A percentile compares a stretch with the other conserved stretches of the same genome.
These are phyloP conservation scores for Liodrosophila aerea DNA, from an alignment of 2,888 invertebrate genomes.

Conservation along the genomic window DNA sequence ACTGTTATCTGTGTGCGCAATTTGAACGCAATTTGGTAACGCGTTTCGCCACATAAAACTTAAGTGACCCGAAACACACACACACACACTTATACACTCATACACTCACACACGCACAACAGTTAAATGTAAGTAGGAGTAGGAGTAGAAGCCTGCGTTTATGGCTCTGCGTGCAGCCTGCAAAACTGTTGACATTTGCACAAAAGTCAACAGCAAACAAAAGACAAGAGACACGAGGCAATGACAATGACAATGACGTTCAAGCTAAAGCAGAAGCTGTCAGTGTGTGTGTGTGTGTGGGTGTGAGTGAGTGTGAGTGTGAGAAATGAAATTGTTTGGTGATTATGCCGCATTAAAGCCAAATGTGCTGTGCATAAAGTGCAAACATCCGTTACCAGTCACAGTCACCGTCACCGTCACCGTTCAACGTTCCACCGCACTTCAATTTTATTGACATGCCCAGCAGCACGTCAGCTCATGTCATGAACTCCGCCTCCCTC, in stretches of 20 bases:
- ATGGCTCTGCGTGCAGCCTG: constrained; percentile 64
- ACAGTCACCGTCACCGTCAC: constrained; percentile 18
- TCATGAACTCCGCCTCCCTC: constrained; percentile 1
- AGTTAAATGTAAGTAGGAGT: neutral
- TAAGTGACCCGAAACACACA: constrained; percentile 73
- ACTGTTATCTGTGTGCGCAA: constrained; percentile 76
- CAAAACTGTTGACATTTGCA: constrained; percentile 71
- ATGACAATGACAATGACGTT: constrained; percentile 34
- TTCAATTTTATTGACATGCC: constrained; percentile 73
- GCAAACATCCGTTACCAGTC: constrained; percentile 59
- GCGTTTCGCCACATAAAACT: constrained; percentile 78
- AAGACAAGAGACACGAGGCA: constrained; percentile 23
- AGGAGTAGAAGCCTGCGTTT: constrained; percentile 40
- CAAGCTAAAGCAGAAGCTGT: constrained; percentile 1
- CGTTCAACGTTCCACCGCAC: constrained; percentile 45
- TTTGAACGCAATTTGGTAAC: constrained; percentile 78
- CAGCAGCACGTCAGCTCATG: constrained; percentile 11
- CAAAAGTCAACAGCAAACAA: constrained; percentile 49
- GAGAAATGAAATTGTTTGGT: constrained; percentile 76
- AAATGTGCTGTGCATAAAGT: constrained; percentile 69
- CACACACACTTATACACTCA: constrained; percentile 29
- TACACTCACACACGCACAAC: constrained; percentile 4
- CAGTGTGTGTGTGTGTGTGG: no score
- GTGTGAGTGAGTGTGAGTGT: constrained; percentile 33
- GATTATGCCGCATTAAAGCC: constrained; percentile 77